Conservation (phyloP, 92 coral and sea anemone genomes). For the Porites divaricata region DNA sequence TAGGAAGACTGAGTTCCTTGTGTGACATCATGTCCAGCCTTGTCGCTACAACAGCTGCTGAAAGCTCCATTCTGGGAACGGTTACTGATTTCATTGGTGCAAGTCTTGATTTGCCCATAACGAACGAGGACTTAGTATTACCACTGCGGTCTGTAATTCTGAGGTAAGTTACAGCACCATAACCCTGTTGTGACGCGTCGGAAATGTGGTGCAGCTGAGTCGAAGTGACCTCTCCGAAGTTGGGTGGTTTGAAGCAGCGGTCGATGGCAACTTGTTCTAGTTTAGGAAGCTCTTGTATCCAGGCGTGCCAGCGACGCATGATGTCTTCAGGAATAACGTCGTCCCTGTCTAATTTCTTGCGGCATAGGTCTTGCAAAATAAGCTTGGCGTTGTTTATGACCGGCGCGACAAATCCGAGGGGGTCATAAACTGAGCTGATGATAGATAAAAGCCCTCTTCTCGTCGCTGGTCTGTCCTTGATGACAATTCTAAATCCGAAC, state of each 20-base stretch:
- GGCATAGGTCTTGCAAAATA: slow-evolving; percentile 3
- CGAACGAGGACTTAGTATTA: slow-evolving; percentile 8
- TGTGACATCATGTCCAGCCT: slow-evolving; percentile 39
- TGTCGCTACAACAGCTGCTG: slow-evolving; percentile 36
- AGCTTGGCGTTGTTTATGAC: background rate
- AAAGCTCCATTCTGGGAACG: slow-evolving; percentile 22
- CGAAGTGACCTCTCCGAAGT: too few relatives aligned
- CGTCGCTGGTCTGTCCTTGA: too few relatives aligned
- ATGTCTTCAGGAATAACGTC: background rate
- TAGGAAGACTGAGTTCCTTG: slow-evolving; percentile 28
- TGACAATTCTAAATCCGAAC: too few relatives aligned
- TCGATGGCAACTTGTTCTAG: too few relatives aligned
- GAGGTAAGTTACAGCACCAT: slow-evolving; percentile 21
- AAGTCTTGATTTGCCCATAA: slow-evolving; percentile 40
- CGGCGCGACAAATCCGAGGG: background rate
- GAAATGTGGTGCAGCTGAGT: background rate
- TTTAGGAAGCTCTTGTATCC: too few relatives aligned
- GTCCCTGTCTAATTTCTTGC: background rate
- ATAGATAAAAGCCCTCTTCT: background rate
- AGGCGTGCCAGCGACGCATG: background rate
- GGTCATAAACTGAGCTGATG: slow-evolving; percentile 40
- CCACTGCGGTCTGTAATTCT: slow-evolving; percentile 5
- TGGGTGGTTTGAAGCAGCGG: slow-evolving; percentile 3
- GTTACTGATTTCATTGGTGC: slow-evolving; percentile 14
- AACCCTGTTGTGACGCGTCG: slow-evolving; percentile 32